Conservation (phyloP, 92 coral and sea anemone genomes). For the Actinernus sp. region DNA sequence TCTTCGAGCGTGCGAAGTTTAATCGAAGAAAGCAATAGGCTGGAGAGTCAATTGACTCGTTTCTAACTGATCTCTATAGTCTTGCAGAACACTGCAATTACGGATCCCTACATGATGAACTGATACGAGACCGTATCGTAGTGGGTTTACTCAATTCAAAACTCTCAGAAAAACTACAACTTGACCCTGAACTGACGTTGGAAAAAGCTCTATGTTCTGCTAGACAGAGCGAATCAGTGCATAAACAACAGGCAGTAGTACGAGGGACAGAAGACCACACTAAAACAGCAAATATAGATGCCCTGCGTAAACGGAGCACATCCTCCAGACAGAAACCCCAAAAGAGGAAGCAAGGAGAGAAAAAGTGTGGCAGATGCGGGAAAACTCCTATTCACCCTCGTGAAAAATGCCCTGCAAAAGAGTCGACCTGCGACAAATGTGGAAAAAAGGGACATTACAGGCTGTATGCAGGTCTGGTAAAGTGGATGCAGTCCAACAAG, state of each 20-base stretch:
- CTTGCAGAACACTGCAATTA: constrained; percentile 3
- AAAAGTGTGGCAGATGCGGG: constrained; percentile 33
- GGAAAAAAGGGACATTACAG: constrained; percentile 19
- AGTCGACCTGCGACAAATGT: constrained; percentile 25
- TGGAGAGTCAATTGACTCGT: no score
- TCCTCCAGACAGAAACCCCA: no score
- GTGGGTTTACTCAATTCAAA: background rate
- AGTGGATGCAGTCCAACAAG: background rate
- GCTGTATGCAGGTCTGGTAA: constrained; percentile 14
- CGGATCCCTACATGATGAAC: constrained; percentile 1
- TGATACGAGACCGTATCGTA: constrained; percentile 1
- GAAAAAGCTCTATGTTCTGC: no score
- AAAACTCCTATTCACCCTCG: constrained; percentile 22
- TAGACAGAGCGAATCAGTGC: no score
- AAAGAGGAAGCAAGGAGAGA: no score
- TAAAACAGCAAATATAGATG: no score
- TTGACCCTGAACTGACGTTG: no score
- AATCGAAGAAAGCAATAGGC: no score
- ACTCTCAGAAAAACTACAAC: no score
- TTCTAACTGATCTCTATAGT: background rate
- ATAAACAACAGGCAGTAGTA: constrained; percentile 5
- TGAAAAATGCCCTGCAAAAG: constrained; percentile 18
- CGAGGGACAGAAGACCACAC: no score
- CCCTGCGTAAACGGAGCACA: no score
- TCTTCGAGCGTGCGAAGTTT: no score